These are phyloP conservation scores for Electrophaes corylata DNA, from an alignment of 2,888 invertebrate genomes.

Conservation along the genomic window DNA sequence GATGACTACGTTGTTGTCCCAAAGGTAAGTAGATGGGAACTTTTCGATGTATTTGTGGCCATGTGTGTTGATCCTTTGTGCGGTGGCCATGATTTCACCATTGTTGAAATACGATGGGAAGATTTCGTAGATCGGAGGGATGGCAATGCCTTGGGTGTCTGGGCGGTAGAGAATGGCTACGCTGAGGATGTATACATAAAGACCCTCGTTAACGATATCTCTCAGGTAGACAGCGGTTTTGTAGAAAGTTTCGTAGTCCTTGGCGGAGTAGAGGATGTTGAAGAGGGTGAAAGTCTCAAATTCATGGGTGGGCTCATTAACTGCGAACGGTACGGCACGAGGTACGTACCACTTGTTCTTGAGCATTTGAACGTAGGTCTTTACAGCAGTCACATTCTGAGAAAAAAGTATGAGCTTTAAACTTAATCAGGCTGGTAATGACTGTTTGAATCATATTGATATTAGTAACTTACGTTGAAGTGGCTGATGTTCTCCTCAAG, in stretches of 20 bases:
- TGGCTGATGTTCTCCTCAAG: constrained; percentile 78
- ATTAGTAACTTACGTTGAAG: constrained; percentile 66
- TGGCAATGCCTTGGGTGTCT: constrained; percentile 86
- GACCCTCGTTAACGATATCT: constrained; percentile 87
- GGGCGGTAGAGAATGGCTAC: constrained; percentile 85
- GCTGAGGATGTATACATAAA: constrained; percentile 87
- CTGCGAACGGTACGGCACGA: constrained; percentile 84
- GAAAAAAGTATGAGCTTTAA: constrained; percentile 37
- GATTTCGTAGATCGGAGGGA: constrained; percentile 89
- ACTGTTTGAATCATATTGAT: background rate
- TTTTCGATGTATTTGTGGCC: constrained; percentile 58
- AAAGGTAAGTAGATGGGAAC: constrained; percentile 60
- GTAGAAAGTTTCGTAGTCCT: constrained; percentile 88
- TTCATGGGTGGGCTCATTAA: constrained; percentile 81
- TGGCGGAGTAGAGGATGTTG: constrained; percentile 87
- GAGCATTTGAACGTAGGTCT: constrained; percentile 81
- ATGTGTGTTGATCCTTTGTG: constrained; percentile 84
- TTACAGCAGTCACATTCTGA: constrained; percentile 81
- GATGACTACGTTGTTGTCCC: constrained; percentile 82
- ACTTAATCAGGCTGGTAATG: background rate
- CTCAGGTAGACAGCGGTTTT: constrained; percentile 88
- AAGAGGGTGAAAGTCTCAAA: constrained; percentile 87
- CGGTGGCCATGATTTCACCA: constrained; percentile 86
- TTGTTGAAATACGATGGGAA: constrained; percentile 89
- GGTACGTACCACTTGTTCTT: constrained; percentile 81